Evolutionary conservation across 2,888 invertebrate species (phyloP), one percentile per base, ranked within the genome.

Genomic region (Apamea monoglypha): DNA sequence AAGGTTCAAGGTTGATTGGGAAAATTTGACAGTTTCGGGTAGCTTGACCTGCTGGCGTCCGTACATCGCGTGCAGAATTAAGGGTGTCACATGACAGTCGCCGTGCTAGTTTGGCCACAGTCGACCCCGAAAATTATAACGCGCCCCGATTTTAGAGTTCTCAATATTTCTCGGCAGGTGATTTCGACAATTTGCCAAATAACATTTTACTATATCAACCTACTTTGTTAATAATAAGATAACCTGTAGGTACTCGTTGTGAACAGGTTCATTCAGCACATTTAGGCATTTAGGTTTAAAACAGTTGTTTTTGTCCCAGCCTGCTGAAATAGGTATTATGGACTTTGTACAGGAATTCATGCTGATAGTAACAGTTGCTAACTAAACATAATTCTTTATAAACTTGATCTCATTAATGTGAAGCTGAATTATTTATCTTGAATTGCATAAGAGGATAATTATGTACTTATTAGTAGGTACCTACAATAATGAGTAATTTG

Each of bases 1-100:
- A n/a, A n/a, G n/a, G n/a, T n/a, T n/a, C n/a, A n/a, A n/a, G n/a
- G n/a, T n/a, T n/a, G n/a, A n/a, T n/a, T n/a, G n/a, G n/a, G n/a
- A n/a, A n/a, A n/a, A n/a, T n/a, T n/a, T n/a, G n/a, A n/a, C n/a
- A n/a, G n/a, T n/a, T n/a, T n/a, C n/a, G n/a, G n/a, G n/a, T n/a
- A n/a, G n/a, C n/a, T n/a, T n/a, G n/a, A n/a, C n/a, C n/a, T n/a
- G n/a, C n/a, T n/a, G n/a, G n/a, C n/a, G n/a, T n/a, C n/a, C n/a
- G n/a, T n/a, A n/a, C 50, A 78, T 85, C 86, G 83, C 83, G 87
- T 87, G 88, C 81, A 72, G 74, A 80, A 85, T 80, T 76, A 85
- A 64, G 76, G 80, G 68, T 83, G 83, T 83, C 86, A 85, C 76
- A 80, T 85, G 88, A 87, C 78, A 75, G 85, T 50, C 29, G 66